Conservation (phyloP, 2,113 vertebrate genomes). For the Larimichthys crocea region DNA sequence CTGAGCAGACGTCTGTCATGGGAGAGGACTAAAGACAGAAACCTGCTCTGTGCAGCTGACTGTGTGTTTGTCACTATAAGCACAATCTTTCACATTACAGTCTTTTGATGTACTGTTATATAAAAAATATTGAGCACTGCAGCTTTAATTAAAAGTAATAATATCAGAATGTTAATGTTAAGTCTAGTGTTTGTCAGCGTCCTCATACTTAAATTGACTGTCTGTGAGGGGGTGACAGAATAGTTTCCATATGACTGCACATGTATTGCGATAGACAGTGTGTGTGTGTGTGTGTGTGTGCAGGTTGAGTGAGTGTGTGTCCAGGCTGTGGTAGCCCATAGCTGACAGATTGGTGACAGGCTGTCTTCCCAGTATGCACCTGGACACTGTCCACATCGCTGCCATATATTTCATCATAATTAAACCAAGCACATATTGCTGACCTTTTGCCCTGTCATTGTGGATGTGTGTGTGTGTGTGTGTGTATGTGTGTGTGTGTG, state of each 20-base stretch:
- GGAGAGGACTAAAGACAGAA: too few species aligned
- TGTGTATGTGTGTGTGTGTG: constrained; percentile 17
- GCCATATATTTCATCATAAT: constrained; percentile 64
- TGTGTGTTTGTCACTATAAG: background rate
- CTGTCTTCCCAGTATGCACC: constrained; percentile 68
- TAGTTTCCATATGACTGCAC: background rate
- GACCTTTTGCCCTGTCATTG: constrained; percentile 37
- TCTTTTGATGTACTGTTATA: background rate
- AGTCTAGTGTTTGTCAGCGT: too few species aligned
- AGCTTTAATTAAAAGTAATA: background rate
- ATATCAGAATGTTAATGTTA: background rate
- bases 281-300: constrained; percentile 3
- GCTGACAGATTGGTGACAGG: constrained; percentile 67
- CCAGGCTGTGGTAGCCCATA: constrained; percentile 33
- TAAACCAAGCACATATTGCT: constrained; percentile 57
- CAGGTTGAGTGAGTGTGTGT: constrained; percentile 12
- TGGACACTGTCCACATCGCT: constrained; percentile 59
- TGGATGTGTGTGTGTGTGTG: constrained; percentile 3
- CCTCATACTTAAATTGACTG: constrained; percentile 2
- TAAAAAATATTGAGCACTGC: background rate
- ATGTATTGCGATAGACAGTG: background rate
- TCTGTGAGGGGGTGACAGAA: background rate
- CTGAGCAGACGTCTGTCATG: background rate
- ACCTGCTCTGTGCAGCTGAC: too few species aligned
- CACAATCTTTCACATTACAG: background rate